Evolutionary conservation across 1,140 invertebrate species (phyloP).

Genomic region (Caenorhabditis elegans): DNA sequence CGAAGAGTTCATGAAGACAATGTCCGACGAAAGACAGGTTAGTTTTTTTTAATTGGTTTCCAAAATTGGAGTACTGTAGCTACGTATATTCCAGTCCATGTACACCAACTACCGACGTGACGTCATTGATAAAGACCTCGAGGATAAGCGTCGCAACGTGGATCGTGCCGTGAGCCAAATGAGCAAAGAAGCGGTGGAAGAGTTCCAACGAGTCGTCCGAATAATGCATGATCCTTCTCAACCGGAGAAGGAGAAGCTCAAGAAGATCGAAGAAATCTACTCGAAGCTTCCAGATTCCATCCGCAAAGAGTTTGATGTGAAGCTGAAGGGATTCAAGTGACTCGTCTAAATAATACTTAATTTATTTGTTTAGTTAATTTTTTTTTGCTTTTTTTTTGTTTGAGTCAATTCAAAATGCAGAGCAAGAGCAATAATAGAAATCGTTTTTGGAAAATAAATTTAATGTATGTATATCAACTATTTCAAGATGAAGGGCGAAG

Average conservation of each 20-base stretch:
- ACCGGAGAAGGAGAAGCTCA: background rate
- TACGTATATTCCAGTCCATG: background rate
- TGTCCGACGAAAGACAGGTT: conserved; percentile 17
- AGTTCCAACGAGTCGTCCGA: background rate
- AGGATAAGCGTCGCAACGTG: background rate
- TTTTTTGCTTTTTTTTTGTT: background rate
- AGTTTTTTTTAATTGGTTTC: background rate
- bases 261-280: conserved; percentile 16
- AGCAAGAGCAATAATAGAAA: conserved; percentile 3
- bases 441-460: conserved; percentile 27
- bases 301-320: conserved; percentile 12
- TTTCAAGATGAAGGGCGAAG: conserved; percentile 3
- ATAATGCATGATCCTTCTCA: conserved; percentile 9
- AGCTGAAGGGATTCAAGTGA: conserved; percentile 1
- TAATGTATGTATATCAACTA: conserved; percentile 29
- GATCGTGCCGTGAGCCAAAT: background rate
- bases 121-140: background rate
- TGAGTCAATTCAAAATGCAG: background rate
- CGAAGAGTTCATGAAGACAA: conserved; percentile 18
- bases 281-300: background rate
- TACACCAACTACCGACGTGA: background rate
- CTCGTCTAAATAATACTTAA: background rate
- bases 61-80: too few species aligned
- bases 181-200: conserved; percentile 3
- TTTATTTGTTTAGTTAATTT: background rate